Percentiles rank a stretch among this genome's conserved stretches.
phyloP scores from a whole-genome alignment of 2,113 vertebrate species.

The Oceanodroma tethys region DNA sequence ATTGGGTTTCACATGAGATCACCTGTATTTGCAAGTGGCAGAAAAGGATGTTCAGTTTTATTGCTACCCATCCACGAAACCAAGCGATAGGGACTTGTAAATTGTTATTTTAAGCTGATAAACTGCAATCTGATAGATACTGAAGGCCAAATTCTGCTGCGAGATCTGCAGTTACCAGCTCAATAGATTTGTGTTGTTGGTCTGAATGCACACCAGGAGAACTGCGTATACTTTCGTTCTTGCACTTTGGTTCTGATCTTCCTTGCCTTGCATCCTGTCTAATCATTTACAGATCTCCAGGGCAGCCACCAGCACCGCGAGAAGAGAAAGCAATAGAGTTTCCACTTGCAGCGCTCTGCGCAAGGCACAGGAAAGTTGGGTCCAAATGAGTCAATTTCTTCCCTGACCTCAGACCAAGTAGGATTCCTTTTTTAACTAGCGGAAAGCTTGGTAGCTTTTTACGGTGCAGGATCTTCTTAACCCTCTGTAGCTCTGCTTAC shows the following conservation, averaged over 20 bases:
- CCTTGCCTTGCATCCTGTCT: neutral
- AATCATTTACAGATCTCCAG: neutral
- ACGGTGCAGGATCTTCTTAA: neutral
- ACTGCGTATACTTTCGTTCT: rapidly evolving
- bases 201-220: neutral
- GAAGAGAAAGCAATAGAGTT: neutral
- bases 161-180: neutral
- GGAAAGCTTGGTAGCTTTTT: neutral
- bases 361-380: neutral
- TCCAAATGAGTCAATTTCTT: neutral
- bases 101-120: neutral
- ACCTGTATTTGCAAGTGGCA: neutral
- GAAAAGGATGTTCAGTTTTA: neutral
- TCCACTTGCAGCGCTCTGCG: neutral
- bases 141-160: neutral
- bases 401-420: neutral
- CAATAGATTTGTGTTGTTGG: neutral
- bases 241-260: neutral
- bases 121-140: neutral
- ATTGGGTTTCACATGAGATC: neutral
- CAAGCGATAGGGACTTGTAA: rapidly evolving
- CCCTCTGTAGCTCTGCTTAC: neutral
- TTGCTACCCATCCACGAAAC: neutral
- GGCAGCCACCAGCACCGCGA: neutral
- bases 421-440: neutral